phyloP scores from a whole-genome alignment of 2,888 invertebrate genomes.

The Heteromurus nitidus region DNA sequence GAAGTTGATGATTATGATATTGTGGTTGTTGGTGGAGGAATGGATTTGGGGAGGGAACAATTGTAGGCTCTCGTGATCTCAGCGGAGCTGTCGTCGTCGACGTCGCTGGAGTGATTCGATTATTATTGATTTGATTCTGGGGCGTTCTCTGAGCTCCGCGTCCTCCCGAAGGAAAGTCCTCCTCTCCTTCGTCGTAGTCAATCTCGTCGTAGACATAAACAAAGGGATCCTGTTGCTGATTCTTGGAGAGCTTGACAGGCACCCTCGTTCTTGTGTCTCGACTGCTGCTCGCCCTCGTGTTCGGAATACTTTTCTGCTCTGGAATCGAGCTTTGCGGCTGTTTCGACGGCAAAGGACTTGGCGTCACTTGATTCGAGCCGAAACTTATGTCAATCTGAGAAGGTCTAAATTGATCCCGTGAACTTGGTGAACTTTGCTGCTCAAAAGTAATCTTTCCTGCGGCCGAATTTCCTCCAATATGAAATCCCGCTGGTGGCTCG shows the following conservation, averaged over 20 bases:
- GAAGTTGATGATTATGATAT: constrained; percentile 26
- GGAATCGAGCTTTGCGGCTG: constrained; percentile 6
- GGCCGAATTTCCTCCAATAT: constrained; percentile 51
- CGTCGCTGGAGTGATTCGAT: constrained; percentile 52
- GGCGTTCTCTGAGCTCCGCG: constrained; percentile 34
- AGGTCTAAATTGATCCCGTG: constrained; percentile 67
- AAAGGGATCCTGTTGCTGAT: constrained; percentile 63
- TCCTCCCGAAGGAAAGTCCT: constrained; percentile 31
- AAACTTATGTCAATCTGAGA: constrained; percentile 69
- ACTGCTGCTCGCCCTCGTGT: constrained; percentile 18
- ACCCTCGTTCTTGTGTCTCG: constrained; percentile 13
- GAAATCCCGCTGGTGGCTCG: constrained; percentile 54
- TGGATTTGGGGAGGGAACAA: constrained; percentile 30
- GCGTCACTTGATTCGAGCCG: constrained; percentile 17
- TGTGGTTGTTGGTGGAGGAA: constrained; percentile 37
- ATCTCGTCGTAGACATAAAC: constrained; percentile 73
- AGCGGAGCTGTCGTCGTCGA: constrained; percentile 50
- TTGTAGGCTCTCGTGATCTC: constrained; percentile 26
- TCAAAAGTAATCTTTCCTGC: constrained; percentile 49
- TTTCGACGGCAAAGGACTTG: constrained; percentile 3
- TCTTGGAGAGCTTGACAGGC: constrained; percentile 23
- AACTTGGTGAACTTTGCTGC: constrained; percentile 36
- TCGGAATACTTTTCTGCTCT: constrained; percentile 29
- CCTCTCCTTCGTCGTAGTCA: constrained; percentile 70
- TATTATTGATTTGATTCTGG: constrained; percentile 57